A percentile compares a stretch with the other conserved stretches of the same genome.
These are phyloP conservation scores for Arenaria interpres DNA, from an alignment of 2,113 vertebrate species.

Conservation along the genomic window DNA sequence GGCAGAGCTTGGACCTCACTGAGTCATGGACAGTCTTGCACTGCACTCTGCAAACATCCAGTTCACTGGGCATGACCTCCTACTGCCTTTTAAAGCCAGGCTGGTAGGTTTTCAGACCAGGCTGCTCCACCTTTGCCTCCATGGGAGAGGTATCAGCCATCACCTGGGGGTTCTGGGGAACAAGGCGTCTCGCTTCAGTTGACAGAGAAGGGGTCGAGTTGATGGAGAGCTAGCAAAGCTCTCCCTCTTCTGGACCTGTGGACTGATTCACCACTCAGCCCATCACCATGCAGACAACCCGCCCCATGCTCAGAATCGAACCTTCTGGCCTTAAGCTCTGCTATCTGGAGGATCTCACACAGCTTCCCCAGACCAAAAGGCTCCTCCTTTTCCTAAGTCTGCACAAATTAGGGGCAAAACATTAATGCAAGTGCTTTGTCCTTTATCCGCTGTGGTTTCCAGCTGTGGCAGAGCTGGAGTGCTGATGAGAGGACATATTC, in stretches of 20 bases:
- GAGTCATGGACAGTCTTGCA: neutral
- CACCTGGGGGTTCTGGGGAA: neutral
- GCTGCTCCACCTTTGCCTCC: neutral
- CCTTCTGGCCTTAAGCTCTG: neutral
- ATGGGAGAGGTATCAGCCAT: neutral
- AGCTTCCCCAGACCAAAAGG: neutral
- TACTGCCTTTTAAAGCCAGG: neutral
- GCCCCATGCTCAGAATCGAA: neutral
- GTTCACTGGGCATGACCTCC: neutral
- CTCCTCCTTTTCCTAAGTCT: neutral
- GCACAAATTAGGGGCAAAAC: neutral
- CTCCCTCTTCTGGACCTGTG: neutral
- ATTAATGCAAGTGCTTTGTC: neutral
- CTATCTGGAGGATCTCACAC: neutral
- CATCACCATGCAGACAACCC: accelerated
- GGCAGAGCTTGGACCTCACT: neutral
- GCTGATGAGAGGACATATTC: neutral
- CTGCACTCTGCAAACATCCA: neutral
- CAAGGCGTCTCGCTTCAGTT: neutral
- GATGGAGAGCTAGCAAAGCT: neutral
- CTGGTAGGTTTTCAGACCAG: neutral
- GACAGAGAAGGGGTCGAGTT: neutral
- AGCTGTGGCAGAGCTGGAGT: neutral
- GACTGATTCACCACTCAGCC: neutral
- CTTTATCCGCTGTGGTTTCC: neutral